These are phyloP conservation scores for Pandemis corylana DNA, from an alignment of 2,888 invertebrate species.

Conservation along the genomic window DNA sequence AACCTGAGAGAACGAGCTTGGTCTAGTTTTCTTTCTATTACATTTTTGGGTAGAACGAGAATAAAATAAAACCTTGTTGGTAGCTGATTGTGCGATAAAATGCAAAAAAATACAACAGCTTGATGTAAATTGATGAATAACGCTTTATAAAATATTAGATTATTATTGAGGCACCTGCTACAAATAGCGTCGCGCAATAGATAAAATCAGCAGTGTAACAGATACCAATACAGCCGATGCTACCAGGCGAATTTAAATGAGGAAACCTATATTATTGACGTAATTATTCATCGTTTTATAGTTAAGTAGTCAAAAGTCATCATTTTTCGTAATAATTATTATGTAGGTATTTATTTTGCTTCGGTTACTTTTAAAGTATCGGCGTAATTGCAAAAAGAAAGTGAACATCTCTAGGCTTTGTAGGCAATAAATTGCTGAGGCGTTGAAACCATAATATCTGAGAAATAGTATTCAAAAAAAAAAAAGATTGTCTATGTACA, in stretches of 20 bases:
- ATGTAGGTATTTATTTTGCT: too few relatives aligned
- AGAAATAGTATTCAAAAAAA: conserved; percentile 15
- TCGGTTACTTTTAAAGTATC: not conserved
- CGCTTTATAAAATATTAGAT: not conserved
- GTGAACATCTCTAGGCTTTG: not conserved
- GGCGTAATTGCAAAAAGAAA: not conserved
- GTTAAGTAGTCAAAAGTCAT: too few relatives aligned
- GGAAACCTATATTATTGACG: too few relatives aligned
- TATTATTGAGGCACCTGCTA: not conserved
- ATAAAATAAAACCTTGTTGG: conserved; percentile 11
- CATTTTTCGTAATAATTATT: too few relatives aligned
- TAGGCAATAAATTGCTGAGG: not conserved
- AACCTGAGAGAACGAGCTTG: conserved; percentile 13
- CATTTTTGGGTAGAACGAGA: conserved; percentile 11
- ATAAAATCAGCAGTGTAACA: not conserved
- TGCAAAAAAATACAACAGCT: conserved; percentile 17
- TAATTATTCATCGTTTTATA: too few relatives aligned
- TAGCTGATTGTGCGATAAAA: conserved; percentile 14
- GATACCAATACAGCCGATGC: not conserved
- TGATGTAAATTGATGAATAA: conserved; percentile 13
- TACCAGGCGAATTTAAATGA: not conserved
- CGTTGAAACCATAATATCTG: conserved; percentile 6
- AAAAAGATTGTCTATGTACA: conserved; percentile 22
- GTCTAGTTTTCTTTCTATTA: conserved; percentile 21
- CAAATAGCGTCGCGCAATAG: not conserved